Evolutionary conservation across 2,888 invertebrate genomes (phyloP), one percentile per base, ranked within the genome.

Genomic region (Cyclophora punctaria): DNA sequence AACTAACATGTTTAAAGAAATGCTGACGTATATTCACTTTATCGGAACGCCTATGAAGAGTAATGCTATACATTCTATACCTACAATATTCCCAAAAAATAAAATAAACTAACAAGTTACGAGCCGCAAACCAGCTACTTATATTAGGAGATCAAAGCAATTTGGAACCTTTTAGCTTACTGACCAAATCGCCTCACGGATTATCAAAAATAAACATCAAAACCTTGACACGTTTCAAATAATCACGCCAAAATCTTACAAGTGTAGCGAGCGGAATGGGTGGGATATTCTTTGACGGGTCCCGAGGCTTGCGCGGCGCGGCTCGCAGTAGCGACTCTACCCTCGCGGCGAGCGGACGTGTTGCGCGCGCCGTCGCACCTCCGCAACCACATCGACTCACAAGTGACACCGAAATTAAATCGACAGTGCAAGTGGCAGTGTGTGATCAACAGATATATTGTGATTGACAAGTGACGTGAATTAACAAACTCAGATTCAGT

Each of bases 251-350:
- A 71, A 69, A 67, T 72, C 70, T 71, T 69, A 75, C 71, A 73
- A 75, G 69, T 70, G 65, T 69, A 60, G 64, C 65, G 63, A 63
- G 64, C 61, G 57, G 58, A 64, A 66, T 65, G 70, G 72, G 66
- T 65, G 66, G 44, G 66, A 65, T 75, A 74, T 70, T 80, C 71
- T 78, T 71, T 76, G 78, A 73, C 76, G 66, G 56, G 71, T 63
- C 59, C 75, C 72, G 78, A 77, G 77, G 76, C 73, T 77, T 83
- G 85, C 83, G 84, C 83, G 77, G 73, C 69, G 69, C 71, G 66
- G 60, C 50, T 44, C 52, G 65, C 76, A 84, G 86, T 85, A 64
- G 62, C 65, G 63, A 60, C 69, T 81, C 85, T 64, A 83, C 63
- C 66, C 58, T 64, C 63, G 73, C 60, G 71, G 59, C 56, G 73